Evolutionary conservation across 2,888 invertebrate genomes (phyloP).

Genomic region (Standfussiana lucernea): DNA sequence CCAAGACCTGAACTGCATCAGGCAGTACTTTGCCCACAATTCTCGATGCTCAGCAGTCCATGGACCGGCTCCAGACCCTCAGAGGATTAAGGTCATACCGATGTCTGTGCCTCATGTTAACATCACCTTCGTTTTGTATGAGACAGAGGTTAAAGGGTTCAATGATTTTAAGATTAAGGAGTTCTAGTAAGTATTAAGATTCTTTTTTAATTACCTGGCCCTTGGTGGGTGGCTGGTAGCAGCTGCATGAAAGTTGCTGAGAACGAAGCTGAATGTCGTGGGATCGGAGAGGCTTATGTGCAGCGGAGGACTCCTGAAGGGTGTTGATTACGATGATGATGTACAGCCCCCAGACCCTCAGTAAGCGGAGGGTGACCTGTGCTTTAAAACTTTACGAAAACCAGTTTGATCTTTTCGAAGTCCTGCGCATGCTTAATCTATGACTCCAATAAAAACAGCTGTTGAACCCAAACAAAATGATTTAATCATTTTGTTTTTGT

Average conservation of each 20-base stretch:
- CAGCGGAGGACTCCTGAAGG: neutral
- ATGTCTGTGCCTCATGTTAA: constrained; percentile 59
- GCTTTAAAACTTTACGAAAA: neutral
- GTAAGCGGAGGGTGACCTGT: neutral
- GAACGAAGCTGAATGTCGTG: neutral
- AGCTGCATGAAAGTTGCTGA: neutral
- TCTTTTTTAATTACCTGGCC: neutral
- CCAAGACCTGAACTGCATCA: constrained; percentile 66
- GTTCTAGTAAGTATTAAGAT: constrained; percentile 69
- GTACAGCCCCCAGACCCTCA: neutral
- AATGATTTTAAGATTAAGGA: constrained; percentile 69
- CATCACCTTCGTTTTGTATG: constrained; percentile 54
- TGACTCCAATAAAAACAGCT: neutral
- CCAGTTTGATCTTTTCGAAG: neutral
- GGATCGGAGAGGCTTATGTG: neutral
- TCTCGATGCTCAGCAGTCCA: constrained; percentile 55
- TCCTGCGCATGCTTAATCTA: neutral
- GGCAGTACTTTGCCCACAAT: constrained; percentile 57
- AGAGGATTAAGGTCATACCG: constrained; percentile 35
- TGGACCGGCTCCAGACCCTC: constrained; percentile 55
- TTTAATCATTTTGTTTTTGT: neutral
- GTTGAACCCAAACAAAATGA: rapidly evolving
- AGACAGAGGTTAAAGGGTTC: constrained; percentile 63
- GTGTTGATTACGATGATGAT: neutral
- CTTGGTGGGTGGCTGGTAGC: neutral